These are phyloP conservation scores for Pristionchus mayeri DNA, from an alignment of 2,888 invertebrate species.

Conservation along the genomic window DNA sequence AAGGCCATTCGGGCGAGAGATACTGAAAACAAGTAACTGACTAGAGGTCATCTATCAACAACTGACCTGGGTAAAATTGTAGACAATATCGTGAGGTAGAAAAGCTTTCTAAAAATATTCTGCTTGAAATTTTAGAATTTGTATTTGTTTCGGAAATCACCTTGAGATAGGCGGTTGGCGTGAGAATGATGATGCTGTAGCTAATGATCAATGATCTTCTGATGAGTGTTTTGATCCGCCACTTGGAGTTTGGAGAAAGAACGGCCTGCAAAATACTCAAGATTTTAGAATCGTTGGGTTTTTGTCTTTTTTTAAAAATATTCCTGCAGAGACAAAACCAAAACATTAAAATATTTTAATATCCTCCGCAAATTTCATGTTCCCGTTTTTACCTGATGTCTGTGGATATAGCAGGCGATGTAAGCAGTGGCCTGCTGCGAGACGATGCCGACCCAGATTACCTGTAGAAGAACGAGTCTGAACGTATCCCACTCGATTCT, in stretches of 20 bases:
- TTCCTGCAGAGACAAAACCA: not conserved
- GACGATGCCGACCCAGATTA: not conserved
- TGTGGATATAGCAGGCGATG: not conserved
- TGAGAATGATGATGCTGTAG: not conserved
- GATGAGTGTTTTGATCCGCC: not conserved
- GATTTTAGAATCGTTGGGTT: too few species aligned
- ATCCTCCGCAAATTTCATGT: too few species aligned
- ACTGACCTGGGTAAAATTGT: not conserved
- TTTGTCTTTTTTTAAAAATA: too few species aligned
- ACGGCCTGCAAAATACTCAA: too few species aligned
- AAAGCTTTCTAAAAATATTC: not conserved
- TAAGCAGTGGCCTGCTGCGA: not conserved
- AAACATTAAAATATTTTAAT: too few species aligned
- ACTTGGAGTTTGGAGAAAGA: not conserved
- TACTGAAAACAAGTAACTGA: not conserved
- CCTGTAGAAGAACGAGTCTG: not conserved
- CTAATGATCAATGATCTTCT: not conserved
- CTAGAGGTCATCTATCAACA: too few species aligned
- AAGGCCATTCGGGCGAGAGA: conserved; percentile 4
- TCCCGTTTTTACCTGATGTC: not conserved
- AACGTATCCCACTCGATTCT: too few species aligned
- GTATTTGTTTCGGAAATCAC: not conserved
- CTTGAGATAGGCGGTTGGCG: not conserved
- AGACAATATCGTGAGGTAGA: not conserved
- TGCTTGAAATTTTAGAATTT: not conserved